These are phyloP conservation scores for Thyatira batis DNA, from an alignment of 2,888 invertebrate genomes.

Conservation along the genomic window DNA sequence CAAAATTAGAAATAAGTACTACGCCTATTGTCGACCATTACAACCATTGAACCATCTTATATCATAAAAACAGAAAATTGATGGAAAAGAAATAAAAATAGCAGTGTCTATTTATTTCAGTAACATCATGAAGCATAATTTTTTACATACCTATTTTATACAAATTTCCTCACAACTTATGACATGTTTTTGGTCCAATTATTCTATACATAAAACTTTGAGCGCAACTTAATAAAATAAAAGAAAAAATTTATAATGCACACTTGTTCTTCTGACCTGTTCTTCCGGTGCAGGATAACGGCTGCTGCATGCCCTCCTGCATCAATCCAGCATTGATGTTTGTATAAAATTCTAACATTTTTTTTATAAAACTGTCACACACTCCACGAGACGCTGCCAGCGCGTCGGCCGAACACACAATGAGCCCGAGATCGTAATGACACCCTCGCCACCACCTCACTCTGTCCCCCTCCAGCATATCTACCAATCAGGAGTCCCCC, in stretches of 20 bases:
- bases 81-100: too few relatives aligned
- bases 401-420: constrained; percentile 51
- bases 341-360: constrained; percentile 88
- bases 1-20: too few relatives aligned
- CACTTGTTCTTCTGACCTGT: constrained; percentile 77
- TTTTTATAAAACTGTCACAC: constrained; percentile 51
- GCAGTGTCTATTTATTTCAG: too few relatives aligned
- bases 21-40: too few relatives aligned
- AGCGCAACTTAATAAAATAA: background rate
- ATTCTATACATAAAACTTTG: background rate
- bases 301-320: constrained; percentile 81
- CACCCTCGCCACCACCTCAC: constrained; percentile 25
- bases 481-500: constrained; percentile 51
- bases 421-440: constrained; percentile 42
- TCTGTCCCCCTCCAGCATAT: constrained; percentile 41
- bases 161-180: background rate
- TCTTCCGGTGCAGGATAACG: constrained; percentile 84
- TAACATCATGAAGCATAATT: too few relatives aligned
- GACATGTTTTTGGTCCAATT: background rate
- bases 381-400: constrained; percentile 41
- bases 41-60: too few relatives aligned
- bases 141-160: too few relatives aligned
- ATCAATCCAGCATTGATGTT: constrained; percentile 84
- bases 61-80: too few relatives aligned
- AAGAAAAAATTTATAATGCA: background rate